These are phyloP conservation scores for Terrapene triunguis DNA, from an alignment of 2,113 vertebrate species.

Conservation along the genomic window DNA sequence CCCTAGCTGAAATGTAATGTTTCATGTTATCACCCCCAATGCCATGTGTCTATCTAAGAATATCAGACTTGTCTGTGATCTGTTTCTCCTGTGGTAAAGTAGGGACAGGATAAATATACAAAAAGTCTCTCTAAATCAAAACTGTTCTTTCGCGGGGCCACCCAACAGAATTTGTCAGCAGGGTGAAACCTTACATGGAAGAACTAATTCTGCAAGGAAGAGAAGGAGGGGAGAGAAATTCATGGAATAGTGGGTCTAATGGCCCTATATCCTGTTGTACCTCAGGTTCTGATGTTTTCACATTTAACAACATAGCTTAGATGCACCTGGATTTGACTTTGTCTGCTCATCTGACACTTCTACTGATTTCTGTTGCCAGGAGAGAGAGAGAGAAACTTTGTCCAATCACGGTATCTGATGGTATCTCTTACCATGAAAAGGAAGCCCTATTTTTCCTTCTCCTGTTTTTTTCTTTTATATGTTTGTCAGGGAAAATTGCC, in stretches of 20 bases:
- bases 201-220: not conserved
- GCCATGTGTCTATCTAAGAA: not conserved
- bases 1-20: not conserved
- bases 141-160: not conserved
- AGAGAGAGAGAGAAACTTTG: not conserved
- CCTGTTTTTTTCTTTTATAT: not conserved
- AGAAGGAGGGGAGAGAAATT: not conserved
- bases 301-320: not conserved
- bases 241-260: not conserved
- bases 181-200: not conserved
- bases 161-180: not conserved
- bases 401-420: not conserved
- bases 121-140: not conserved
- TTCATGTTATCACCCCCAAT: not conserved
- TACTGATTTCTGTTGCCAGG: not conserved
- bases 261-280: not conserved
- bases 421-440: not conserved
- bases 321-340: not conserved
- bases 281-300: not conserved
- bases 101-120: not conserved
- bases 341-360: not conserved
- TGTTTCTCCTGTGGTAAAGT: not conserved
- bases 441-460: not conserved
- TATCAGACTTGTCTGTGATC: not conserved
- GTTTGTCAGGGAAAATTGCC: not conserved